Evolutionary conservation across 2,797 vertebrate genomes (phyloP), one percentile per base, ranked within the genome.

Genomic region (Amblyopsis hoosieri): DNA sequence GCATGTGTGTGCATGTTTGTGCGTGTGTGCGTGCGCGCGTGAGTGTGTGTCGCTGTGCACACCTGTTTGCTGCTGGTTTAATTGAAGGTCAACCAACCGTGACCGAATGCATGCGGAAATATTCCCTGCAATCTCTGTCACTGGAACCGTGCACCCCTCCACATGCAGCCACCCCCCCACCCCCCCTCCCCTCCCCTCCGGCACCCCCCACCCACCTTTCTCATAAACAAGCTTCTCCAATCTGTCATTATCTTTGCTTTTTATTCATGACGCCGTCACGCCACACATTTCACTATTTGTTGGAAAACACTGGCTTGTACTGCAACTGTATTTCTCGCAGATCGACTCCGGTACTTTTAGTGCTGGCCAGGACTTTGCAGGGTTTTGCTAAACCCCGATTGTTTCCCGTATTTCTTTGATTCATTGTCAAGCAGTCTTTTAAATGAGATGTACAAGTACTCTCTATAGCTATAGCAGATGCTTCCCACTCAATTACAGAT

Each of bases 21-120:
- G 58, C 42, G 31, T 52, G 46, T 51, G 7, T n/a, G 10, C 49
- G 17, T 54, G 51, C 33, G 19, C 42, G 54, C 9, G 46, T 51
- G 54, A 14, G 37, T 58, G 64, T 64, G 68, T 62, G 69, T 37
- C 19, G 42, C 14, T 1, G 0, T 68, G 31, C 56, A 66, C 74
- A 61, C 62, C 46, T 13, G 64, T 59, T 72, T 62, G 54, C 71
- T 69, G 62, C 56, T n/a, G 45, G 61, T 87, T 90, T 85, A 90
- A 89, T 91, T 92, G 84, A 75, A 76, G 66, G 60, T 68, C 85
- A 81, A 45, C 80, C 87, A 76, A 87, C 80, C 86, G 76, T 91
- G 88, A 91, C 90, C 60, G 17, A 56, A 51, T 77, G 67, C 78
- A 85, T 81, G 74, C 70, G 76, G 80, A 80, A 88, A 87, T 86